These are phyloP conservation scores for Lamproptera curius DNA, from an alignment of 2,888 invertebrate species.

Conservation along the genomic window DNA sequence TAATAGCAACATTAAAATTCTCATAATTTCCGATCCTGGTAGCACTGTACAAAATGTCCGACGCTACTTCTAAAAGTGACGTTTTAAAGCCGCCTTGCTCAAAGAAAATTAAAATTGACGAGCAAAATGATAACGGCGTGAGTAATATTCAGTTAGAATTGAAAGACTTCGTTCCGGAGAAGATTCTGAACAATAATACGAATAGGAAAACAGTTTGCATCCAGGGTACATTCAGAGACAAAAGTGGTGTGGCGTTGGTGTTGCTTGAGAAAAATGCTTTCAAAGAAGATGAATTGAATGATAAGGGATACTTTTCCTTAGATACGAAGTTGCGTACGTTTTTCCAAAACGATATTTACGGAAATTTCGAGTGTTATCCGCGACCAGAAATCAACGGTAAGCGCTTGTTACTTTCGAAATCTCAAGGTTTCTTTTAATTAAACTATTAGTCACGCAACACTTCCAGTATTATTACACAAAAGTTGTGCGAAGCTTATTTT, in stretches of 20 bases:
- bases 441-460: constrained; percentile 35
- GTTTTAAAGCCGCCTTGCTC: constrained; percentile 45
- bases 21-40: constrained; percentile 28
- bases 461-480: constrained; percentile 11
- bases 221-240: constrained; percentile 82
- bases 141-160: constrained; percentile 65
- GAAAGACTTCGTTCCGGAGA: constrained; percentile 81
- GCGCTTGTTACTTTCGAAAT: constrained; percentile 43
- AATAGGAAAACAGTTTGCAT: constrained; percentile 84
- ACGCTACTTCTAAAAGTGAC: constrained; percentile 55
- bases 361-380: constrained; percentile 86
- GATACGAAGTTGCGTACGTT: constrained; percentile 79
- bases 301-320: constrained; percentile 79
- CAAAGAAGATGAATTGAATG: constrained; percentile 78
- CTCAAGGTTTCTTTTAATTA: constrained; percentile 34
- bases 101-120: constrained; percentile 65
- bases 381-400: constrained; percentile 81
- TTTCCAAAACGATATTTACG: constrained; percentile 91
- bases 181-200: constrained; percentile 84
- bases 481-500: background rate
- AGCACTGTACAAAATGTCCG: constrained; percentile 65
- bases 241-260: constrained; percentile 82
- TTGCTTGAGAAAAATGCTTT: constrained; percentile 91
- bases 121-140: constrained; percentile 54
- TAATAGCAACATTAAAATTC: constrained; percentile 5